Evolutionary conservation across 1,140 invertebrate genomes (phyloP).

Genomic region (Sminthurinus signatus): DNA sequence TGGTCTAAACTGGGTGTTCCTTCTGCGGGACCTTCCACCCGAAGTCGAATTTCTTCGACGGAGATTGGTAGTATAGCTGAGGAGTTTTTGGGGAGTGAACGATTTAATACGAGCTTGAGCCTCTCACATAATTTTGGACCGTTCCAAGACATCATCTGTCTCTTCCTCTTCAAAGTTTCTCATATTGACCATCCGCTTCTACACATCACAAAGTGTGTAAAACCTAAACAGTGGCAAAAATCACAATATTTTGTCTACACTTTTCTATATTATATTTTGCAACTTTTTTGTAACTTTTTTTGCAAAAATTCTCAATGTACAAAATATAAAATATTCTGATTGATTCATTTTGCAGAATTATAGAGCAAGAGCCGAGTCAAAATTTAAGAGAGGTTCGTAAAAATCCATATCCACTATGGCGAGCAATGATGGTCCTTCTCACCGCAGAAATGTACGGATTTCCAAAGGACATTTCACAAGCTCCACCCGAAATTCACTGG

Average conservation of each 20-base stretch:
- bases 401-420: constrained; percentile 19
- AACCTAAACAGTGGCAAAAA: too few relatives aligned
- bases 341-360: constrained; percentile 9
- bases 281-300: too few relatives aligned
- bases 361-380: constrained; percentile 3
- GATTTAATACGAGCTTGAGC: constrained; percentile 5
- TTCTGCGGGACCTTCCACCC: neutral
- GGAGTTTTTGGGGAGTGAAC: constrained; percentile 5
- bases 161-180: constrained; percentile 17
- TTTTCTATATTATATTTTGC: too few relatives aligned
- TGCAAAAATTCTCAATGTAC: too few relatives aligned
- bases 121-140: constrained; percentile 15
- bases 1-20: neutral
- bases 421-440: constrained; percentile 19
- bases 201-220: constrained; percentile 15
- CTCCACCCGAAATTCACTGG: neutral
- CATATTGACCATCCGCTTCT: constrained; percentile 17
- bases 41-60: constrained; percentile 5
- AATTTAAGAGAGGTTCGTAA: neutral
- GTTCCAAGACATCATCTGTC: constrained; percentile 11
- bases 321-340: neutral
- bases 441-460: constrained; percentile 20
- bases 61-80: constrained; percentile 10
- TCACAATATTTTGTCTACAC: too few relatives aligned
- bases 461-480: neutral